phyloP scores from a whole-genome alignment of 2,888 invertebrate species.

The Tanypteryx hageni region DNA sequence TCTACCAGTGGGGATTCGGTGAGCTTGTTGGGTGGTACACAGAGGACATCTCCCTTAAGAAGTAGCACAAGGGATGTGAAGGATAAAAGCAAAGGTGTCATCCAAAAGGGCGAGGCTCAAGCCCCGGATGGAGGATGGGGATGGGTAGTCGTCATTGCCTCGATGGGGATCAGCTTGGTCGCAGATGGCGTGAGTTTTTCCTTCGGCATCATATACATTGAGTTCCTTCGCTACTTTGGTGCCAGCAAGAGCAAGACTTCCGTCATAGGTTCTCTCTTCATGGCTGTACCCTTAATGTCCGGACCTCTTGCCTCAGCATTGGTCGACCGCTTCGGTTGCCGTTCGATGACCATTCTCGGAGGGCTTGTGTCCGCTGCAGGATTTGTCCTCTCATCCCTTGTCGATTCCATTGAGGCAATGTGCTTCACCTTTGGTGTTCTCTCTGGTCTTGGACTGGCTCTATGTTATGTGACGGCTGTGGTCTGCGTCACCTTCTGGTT shows the following conservation, averaged over 20 bases:
- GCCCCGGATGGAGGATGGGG: conserved; percentile 94
- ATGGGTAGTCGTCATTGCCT: conserved; percentile 93
- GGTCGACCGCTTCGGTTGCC: conserved; percentile 89
- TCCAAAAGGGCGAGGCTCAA: background rate
- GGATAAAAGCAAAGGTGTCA: no score
- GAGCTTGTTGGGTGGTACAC: background rate
- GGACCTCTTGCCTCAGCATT: conserved; percentile 91
- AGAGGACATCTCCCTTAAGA: background rate
- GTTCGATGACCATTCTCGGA: conserved; percentile 87
- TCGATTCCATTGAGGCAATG: conserved; percentile 85
- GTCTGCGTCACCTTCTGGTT: conserved; percentile 95
- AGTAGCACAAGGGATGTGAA: background rate
- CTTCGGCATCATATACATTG: conserved; percentile 92
- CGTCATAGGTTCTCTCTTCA: conserved; percentile 93
- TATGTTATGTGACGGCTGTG: conserved; percentile 93
- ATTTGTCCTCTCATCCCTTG: conserved; percentile 86
- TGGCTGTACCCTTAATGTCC: conserved; percentile 92
- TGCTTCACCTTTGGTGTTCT: conserved; percentile 90
- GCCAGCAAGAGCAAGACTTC: conserved; percentile 92
- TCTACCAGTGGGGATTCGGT: background rate
- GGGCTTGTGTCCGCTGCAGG: conserved; percentile 86
- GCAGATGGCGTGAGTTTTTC: conserved; percentile 95
- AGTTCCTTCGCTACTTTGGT: conserved; percentile 90
- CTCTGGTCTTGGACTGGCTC: conserved; percentile 89
- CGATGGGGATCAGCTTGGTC: conserved; percentile 92